Evolutionary conservation across 2,888 invertebrate genomes (phyloP), one percentile per base, ranked within the genome.

Genomic region (Mesorhabditis spiculigera): DNA sequence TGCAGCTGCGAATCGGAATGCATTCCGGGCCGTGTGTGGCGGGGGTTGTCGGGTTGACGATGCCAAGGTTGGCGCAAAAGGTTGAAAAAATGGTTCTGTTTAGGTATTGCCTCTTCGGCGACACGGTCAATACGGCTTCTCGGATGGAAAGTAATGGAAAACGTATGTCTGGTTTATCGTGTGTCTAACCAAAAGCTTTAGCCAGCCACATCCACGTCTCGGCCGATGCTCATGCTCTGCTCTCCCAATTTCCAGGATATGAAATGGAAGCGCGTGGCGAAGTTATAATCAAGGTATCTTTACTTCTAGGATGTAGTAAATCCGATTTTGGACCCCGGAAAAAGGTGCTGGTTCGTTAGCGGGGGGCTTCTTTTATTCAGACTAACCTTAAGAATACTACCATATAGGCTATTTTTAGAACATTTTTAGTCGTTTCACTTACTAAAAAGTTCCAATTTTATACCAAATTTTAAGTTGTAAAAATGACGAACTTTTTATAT

Each of bases 71-170:
- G n/a, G 58, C n/a, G 3, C 8, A 50, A 1, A 50, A 50, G 13
- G 58, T n/a, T 50, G 10, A 50, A 50, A 50, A 50, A 50, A 10
- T 28, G 28, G 1, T 28, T 28, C 1, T 50, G 1, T 50, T n/a
- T 50, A 50, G 82, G 5, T 82, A 83, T 65, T 82, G 82, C 70
- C 72, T 82, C 5, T 84, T 84, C 68, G 84, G 84, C 3, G 84
- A 84, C 67, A 82, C 82, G 3, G 81, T 84, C 5, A 84, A 84
- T 67, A 84, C 83, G 6, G 84, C 84, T 16, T 76, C 76, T 0
- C 69, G 84, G 16, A 84, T 84, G 83, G 84, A 84, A 69, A 76
- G 76, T 68, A 81, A 83, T 72, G 80, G 82, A 44, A 82, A 84
- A 75, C 77, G 83, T 83, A 28, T 4, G 44, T 41, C 43, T 28